Evolutionary conservation across 2,888 invertebrate genomes (phyloP).

Genomic region (Xylocampa areola): DNA sequence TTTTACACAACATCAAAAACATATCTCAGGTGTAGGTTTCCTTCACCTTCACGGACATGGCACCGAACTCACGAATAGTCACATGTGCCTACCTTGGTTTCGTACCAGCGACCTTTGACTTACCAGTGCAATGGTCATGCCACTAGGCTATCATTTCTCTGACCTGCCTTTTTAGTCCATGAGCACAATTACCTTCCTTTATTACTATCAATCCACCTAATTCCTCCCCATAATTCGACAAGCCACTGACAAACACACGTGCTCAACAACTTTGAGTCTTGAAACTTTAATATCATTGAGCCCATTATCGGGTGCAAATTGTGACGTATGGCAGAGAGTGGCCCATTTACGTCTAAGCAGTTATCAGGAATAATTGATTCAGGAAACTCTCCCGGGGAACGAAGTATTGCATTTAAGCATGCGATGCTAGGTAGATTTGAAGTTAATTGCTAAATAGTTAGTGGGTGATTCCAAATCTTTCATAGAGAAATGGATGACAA

Average conservation of each 20-base stretch:
- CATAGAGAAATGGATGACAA: too few relatives aligned
- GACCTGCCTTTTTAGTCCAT: too few relatives aligned
- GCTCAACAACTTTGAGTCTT: conserved; percentile 44
- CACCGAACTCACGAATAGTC: too few relatives aligned
- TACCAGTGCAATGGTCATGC: too few relatives aligned
- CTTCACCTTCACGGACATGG: too few relatives aligned
- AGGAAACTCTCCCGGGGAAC: conserved; percentile 48
- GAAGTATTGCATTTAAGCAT: conserved; percentile 62
- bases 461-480: too few relatives aligned
- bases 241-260: conserved; percentile 43
- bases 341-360: conserved; percentile 44
- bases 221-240: conserved; percentile 41
- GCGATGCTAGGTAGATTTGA: conserved; percentile 59
- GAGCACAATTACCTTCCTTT: not conserved
- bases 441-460: conserved; percentile 22
- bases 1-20: too few relatives aligned
- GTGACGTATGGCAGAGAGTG: conserved; percentile 70
- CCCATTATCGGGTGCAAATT: conserved; percentile 76
- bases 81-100: too few relatives aligned
- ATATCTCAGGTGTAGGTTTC: too few relatives aligned
- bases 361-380: conserved; percentile 72
- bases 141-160: too few relatives aligned
- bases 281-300: conserved; percentile 60
- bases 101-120: too few relatives aligned
- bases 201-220: not conserved